Percentiles rank a stretch among this genome's conserved stretches.
phyloP scores from a whole-genome alignment of 2,888 invertebrate species.

The Sympetrum striolatum region DNA sequence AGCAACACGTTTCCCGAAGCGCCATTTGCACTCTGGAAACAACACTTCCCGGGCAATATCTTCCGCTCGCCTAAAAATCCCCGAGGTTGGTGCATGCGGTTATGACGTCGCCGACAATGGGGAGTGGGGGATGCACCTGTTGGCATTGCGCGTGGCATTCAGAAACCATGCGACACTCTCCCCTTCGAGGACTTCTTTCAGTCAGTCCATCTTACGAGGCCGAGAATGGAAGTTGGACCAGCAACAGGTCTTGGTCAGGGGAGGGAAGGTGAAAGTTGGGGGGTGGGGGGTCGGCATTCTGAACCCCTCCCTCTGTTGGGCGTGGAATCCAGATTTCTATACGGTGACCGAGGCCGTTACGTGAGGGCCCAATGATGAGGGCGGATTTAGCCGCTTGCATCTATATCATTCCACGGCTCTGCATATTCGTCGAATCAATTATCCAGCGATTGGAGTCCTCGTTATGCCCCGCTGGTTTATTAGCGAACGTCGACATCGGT shows the following conservation, averaged over 20 bases:
- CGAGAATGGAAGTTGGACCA: constrained; percentile 9
- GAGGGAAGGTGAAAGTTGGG: neutral
- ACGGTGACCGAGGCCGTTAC: too few relatives aligned
- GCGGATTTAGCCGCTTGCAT: too few relatives aligned
- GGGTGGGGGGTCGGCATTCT: neutral
- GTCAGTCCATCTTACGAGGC: constrained; percentile 24
- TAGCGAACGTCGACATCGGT: too few relatives aligned
- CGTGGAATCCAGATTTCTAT: too few relatives aligned
- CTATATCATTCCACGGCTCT: too few relatives aligned
- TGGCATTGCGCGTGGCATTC: neutral
- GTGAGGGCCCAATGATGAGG: too few relatives aligned
- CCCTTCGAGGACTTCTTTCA: neutral
- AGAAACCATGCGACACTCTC: neutral
- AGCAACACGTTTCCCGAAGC: too few relatives aligned
- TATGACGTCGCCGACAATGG: neutral
- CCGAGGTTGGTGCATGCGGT: neutral
- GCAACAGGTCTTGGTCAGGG: constrained; percentile 36
- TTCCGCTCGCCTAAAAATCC: neutral
- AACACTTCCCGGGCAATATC: neutral
- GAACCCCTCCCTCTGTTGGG: neutral
- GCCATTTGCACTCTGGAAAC: neutral
- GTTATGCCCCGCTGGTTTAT: too few relatives aligned
- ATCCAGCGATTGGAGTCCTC: too few relatives aligned
- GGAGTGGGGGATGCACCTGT: neutral
- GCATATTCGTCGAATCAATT: too few relatives aligned